Evolutionary conservation across 2,113 vertebrate species (phyloP), one percentile per base, ranked within the genome.

Genomic region (Herpetotheres cachinnans): DNA sequence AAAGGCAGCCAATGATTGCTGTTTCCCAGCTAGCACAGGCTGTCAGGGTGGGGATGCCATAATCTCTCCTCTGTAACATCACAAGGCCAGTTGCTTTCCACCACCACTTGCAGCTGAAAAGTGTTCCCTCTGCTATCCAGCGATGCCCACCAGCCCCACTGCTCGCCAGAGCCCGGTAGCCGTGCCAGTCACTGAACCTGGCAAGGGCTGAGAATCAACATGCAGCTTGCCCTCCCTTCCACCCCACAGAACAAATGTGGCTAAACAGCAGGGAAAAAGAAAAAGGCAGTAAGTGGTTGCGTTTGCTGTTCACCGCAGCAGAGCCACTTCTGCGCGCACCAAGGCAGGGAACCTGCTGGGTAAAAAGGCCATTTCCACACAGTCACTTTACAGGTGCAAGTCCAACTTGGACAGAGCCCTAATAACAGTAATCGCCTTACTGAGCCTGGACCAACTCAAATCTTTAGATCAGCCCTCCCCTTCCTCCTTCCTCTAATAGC

Each of bases 191-290:
- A 4, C 16, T 2, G 18, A 69, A 61, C 36, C 27, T 34, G 19
- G 47, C 55, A 38, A n/a, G 14, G 40, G 22, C 25, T 32, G 26
- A 66, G 17, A 59, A 40, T 16, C 50, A 38, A 3, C 50, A 29
- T 0, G 0, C 49, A n/a, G 56, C 34, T 58, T 9, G n/a, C 36
- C 15, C 24, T 71, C 32, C 52, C 21, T 54, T 54, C n/a, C 18
- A 15, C 6, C 12, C 44, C 0, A 0, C 16, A 19, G 36, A 20
- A 29, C 0, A 0, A 52, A 30, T 20, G 9, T 2, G 6, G 58
- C 27, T 58, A 30, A 77, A 32, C 0, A 0, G 30, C 4, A 1
- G 22, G 18, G 30, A 4, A 13, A 17, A 17, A 36, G 10, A 25
- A 54, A 2, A n/a, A n/a, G n/a, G 40, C 32, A 70, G 12, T 14